A percentile compares a stretch with the other conserved stretches of the same genome.
Evolutionary conservation across 2,113 vertebrate genomes (phyloP).

Genomic region (Prunella fulvescens): DNA sequence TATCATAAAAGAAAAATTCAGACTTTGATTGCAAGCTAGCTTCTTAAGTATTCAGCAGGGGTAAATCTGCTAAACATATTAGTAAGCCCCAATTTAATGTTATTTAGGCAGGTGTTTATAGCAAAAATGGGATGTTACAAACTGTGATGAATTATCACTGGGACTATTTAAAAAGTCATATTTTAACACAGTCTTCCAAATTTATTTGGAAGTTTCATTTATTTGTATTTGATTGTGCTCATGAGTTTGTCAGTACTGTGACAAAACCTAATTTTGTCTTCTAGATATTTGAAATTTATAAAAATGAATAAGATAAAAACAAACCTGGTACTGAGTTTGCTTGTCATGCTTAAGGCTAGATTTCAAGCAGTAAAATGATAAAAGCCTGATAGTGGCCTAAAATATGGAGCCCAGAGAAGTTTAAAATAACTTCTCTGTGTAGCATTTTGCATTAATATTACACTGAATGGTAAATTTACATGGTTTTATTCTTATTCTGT

Average conservation of each 20-base stretch:
- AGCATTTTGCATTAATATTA: neutral
- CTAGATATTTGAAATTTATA: neutral
- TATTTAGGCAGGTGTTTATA: neutral
- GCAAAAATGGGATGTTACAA: neutral
- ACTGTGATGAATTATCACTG: neutral
- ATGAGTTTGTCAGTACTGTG: neutral
- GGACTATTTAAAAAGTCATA: neutral
- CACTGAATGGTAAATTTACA: neutral
- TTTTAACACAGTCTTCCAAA: neutral
- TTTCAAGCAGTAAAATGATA: neutral
- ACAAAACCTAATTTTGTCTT: neutral
- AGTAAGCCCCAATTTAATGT: neutral
- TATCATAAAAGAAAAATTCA: neutral
- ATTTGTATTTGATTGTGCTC: neutral
- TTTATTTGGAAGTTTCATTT: neutral
- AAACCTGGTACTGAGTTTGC: neutral
- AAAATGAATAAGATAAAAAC: neutral
- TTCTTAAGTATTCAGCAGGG: neutral
- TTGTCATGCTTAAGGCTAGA: neutral
- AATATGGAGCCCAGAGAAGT: neutral
- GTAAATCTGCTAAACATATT: neutral
- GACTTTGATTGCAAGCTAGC: neutral
- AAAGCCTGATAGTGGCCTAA: neutral
- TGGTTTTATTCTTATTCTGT: neutral
- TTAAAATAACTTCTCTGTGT: neutral